phyloP scores from a whole-genome alignment of 2,888 invertebrate species.

The Acheta domesticus region DNA sequence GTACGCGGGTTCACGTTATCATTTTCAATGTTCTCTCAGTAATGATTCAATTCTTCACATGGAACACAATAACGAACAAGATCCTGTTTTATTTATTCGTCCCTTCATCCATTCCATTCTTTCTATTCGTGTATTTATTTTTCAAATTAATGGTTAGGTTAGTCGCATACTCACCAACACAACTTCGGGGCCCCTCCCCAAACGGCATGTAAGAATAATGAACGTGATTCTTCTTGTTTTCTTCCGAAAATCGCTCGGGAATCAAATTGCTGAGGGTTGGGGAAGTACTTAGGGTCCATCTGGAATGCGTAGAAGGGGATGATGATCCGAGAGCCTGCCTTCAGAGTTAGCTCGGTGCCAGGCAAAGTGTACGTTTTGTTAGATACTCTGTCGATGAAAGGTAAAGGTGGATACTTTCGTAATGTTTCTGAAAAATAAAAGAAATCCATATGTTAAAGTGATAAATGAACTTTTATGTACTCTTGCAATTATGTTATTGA shows the following conservation, averaged over 20 bases:
- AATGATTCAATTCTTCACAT: no score
- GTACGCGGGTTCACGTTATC: no score
- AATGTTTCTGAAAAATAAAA: background rate
- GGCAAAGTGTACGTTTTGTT: background rate
- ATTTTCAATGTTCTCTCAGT: no score
- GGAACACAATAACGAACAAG: no score
- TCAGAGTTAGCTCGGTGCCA: background rate
- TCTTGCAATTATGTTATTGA: no score
- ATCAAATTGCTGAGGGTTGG: constrained; percentile 8
- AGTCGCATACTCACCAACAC: constrained; percentile 1
- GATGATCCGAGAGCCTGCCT: background rate
- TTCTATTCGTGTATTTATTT: no score
- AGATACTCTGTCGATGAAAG: background rate
- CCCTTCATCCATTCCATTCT: no score
- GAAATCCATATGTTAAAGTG: background rate
- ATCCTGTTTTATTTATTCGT: no score
- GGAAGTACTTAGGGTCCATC: background rate
- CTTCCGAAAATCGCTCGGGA: background rate
- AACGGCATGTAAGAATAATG: background rate
- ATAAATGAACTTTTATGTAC: no score
- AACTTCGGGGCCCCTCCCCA: constrained; percentile 21
- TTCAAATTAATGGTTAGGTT: background rate
- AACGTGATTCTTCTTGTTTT: background rate
- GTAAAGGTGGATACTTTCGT: background rate
- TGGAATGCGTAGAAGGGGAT: background rate